Conservation (phyloP, 1,140 invertebrate genomes). For the Trichogramma pretiosum region DNA sequence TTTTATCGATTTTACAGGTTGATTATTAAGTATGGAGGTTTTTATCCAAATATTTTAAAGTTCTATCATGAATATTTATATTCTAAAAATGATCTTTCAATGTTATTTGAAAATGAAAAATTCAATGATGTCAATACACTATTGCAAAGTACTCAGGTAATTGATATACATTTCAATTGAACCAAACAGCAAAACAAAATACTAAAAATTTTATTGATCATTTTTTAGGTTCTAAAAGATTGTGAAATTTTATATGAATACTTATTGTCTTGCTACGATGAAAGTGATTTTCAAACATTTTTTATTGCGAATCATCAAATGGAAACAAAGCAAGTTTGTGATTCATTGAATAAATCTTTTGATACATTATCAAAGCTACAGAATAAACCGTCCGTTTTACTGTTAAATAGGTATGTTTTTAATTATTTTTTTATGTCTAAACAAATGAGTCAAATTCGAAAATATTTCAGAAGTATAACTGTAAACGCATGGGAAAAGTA, state of each 20-base stretch:
- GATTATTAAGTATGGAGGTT: conserved; percentile 5
- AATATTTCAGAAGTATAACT: conserved; percentile 28
- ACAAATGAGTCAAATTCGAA: no score
- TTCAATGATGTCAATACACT: conserved; percentile 4
- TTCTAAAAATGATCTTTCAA: neutral
- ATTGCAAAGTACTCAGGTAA: conserved; percentile 10
- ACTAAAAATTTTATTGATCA: no score
- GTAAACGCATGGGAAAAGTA: conserved; percentile 38
- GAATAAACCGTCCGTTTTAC: conserved; percentile 23
- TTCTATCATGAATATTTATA: conserved; percentile 8
- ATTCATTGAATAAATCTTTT: conserved; percentile 18
- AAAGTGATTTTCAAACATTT: conserved; percentile 6
- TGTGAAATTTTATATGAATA: conserved; percentile 3
- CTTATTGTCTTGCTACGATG: conserved; percentile 1
- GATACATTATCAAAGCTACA: conserved; percentile 25
- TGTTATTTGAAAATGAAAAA: conserved; percentile 4
- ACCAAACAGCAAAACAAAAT: no score
- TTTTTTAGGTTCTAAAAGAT: conserved; percentile 7
- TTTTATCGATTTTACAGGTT: no score
- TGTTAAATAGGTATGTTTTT: conserved; percentile 27
- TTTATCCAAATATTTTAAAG: conserved; percentile 10
- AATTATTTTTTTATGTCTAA: conserved; percentile 25
- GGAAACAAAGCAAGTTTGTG: no score
- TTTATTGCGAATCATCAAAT: conserved; percentile 8
- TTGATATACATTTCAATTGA: no score